Conservation (phyloP, 2,888 invertebrate genomes). For the Rhogogaster chlorosoma region DNA sequence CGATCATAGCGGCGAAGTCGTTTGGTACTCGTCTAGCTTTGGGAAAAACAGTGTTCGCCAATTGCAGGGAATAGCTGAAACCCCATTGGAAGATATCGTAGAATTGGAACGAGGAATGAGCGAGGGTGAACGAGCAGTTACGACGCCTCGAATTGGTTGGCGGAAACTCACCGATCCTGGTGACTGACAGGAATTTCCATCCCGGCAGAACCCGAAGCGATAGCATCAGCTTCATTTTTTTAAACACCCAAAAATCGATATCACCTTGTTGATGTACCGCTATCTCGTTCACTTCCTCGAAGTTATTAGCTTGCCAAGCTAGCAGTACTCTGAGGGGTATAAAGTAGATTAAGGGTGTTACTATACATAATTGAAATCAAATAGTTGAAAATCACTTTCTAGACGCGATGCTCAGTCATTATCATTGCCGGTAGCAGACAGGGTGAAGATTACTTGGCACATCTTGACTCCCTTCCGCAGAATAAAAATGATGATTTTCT, state of each 20-base stretch:
- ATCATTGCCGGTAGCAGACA: slow-evolving; percentile 76
- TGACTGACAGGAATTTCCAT: slow-evolving; percentile 80
- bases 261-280: slow-evolving; percentile 41
- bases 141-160: slow-evolving; percentile 76
- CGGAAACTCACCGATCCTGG: slow-evolving; percentile 80
- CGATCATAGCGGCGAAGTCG: neutral
- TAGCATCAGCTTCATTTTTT: slow-evolving; percentile 70
- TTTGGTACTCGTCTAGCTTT: neutral
- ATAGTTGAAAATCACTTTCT: slow-evolving; percentile 7
- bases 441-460: slow-evolving; percentile 57
- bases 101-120: slow-evolving; percentile 73
- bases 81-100: slow-evolving; percentile 47
- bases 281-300: slow-evolving; percentile 42
- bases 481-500: slow-evolving; percentile 33
- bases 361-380: neutral
- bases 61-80: slow-evolving; percentile 10
- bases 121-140: slow-evolving; percentile 72
- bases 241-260: slow-evolving; percentile 32
- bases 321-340: slow-evolving; percentile 6
- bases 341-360: neutral
- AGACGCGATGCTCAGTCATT: slow-evolving; percentile 6
- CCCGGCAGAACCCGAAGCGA: slow-evolving; percentile 69
- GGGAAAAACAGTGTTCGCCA: neutral
- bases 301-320: slow-evolving; percentile 44
- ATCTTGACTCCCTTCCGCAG: neutral